These are phyloP conservation scores for Caradrina clavipalpis DNA, from an alignment of 2,888 invertebrate species.

Conservation along the genomic window DNA sequence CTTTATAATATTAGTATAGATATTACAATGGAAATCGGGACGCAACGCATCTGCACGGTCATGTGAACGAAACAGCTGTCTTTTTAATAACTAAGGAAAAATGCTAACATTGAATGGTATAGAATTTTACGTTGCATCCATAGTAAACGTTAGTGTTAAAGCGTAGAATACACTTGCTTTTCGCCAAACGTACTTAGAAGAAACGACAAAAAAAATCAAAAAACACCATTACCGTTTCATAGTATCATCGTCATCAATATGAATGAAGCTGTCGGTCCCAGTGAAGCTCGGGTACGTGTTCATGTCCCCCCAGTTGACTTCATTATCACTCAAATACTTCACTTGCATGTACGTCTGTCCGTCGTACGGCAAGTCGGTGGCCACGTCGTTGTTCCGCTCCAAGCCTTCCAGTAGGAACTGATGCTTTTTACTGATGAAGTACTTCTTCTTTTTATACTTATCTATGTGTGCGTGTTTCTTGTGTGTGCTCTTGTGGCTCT, in stretches of 20 bases:
- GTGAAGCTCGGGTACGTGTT: conserved; percentile 94
- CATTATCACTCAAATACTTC: conserved; percentile 84
- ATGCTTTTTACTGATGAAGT: conserved; percentile 77
- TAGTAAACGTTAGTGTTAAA: too few species aligned
- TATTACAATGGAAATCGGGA: too few species aligned
- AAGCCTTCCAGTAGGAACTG: conserved; percentile 62
- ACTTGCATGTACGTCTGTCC: conserved; percentile 88
- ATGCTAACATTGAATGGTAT: too few species aligned
- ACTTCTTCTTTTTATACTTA: conserved; percentile 81
- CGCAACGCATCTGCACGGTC: too few species aligned
- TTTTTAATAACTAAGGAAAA: too few species aligned
- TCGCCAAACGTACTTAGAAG: not conserved
- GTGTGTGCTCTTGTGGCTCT: conserved; percentile 77
- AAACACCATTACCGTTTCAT: conserved; percentile 92
- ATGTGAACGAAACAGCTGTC: too few species aligned
- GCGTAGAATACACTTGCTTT: not conserved
- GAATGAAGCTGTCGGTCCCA: conserved; percentile 96
- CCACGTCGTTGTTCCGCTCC: conserved; percentile 77
- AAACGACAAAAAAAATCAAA: not conserved
- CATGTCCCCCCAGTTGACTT: conserved; percentile 85
- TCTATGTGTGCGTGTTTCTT: conserved; percentile 79
- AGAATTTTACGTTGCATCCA: too few species aligned
- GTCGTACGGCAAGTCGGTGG: conserved; percentile 72
- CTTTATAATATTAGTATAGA: too few species aligned
- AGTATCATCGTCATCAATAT: conserved; percentile 96